Percentiles rank a stretch among this genome's conserved stretches.
phyloP scores from a whole-genome alignment of 2,797 vertebrate species.

The Vipera ursinii region DNA sequence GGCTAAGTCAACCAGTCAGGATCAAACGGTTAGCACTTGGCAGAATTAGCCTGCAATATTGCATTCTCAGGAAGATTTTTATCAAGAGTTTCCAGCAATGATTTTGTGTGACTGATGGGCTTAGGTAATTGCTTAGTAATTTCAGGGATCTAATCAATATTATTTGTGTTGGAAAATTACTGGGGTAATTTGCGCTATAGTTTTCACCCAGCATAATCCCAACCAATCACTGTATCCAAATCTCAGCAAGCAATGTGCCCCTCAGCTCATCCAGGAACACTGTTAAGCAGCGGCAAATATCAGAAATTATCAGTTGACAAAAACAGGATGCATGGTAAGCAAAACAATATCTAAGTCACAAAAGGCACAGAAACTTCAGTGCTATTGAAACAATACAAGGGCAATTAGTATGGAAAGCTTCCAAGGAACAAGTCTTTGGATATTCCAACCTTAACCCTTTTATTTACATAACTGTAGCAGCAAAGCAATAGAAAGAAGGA shows the following conservation, averaged over 20 bases:
- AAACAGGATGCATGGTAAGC: neutral
- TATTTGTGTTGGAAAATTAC: neutral
- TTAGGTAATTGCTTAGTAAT: neutral
- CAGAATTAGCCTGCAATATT: no score
- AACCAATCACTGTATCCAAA: neutral
- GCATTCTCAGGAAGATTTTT: neutral
- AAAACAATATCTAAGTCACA: neutral
- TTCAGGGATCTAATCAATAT: neutral
- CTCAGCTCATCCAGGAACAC: neutral
- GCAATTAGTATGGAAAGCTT: neutral
- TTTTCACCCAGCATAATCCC: neutral
- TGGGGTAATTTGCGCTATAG: neutral
- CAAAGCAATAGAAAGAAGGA: neutral
- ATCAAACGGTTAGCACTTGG: no score
- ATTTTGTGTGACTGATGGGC: neutral
- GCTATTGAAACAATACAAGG: neutral
- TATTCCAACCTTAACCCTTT: neutral
- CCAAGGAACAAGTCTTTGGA: neutral
- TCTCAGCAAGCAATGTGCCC: neutral
- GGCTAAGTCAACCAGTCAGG: no score
- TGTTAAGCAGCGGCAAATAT: neutral
- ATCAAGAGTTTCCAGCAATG: neutral
- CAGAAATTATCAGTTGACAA: neutral
- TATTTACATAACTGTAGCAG: neutral
- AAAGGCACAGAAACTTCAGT: neutral